Percentiles rank a stretch among this genome's conserved stretches.
Evolutionary conservation across 2,113 vertebrate species (phyloP).

Genomic region (Eonycteris spelaea): DNA sequence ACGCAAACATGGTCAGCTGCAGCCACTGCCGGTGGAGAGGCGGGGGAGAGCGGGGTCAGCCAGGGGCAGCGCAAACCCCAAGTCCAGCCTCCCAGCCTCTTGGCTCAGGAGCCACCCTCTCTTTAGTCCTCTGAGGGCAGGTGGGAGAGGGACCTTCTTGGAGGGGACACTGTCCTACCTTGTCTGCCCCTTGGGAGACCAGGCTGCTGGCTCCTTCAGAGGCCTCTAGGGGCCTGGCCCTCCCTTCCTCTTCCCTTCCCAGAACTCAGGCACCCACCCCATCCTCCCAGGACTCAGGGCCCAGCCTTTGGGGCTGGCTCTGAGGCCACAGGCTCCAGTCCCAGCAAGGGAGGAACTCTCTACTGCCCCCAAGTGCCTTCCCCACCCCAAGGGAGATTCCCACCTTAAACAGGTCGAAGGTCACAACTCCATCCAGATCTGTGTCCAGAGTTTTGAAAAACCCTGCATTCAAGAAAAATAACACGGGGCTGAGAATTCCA

Average conservation of each 20-base stretch:
- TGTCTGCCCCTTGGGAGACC: neutral
- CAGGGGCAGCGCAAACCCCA: accelerated
- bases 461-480: slow-evolving; percentile 76
- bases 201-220: neutral
- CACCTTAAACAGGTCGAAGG: slow-evolving; percentile 89
- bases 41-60: neutral
- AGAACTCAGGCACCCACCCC: neutral
- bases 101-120: accelerated
- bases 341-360: neutral
- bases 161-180: neutral
- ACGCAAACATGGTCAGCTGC: slow-evolving; percentile 85
- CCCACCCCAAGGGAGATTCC: accelerated
- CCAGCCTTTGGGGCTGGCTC: neutral
- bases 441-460: slow-evolving; percentile 91
- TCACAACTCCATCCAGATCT: slow-evolving; percentile 85
- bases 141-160: neutral
- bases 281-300: neutral
- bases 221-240: neutral
- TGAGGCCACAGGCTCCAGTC: neutral
- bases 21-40: slow-evolving; percentile 75
- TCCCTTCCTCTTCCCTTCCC: neutral
- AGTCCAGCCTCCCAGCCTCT: neutral
- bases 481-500: neutral
- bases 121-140: neutral
- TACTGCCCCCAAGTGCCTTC: accelerated